Conservation (phyloP, 2,797 vertebrate genomes). For the Pseudochirops cupreus region DNA sequence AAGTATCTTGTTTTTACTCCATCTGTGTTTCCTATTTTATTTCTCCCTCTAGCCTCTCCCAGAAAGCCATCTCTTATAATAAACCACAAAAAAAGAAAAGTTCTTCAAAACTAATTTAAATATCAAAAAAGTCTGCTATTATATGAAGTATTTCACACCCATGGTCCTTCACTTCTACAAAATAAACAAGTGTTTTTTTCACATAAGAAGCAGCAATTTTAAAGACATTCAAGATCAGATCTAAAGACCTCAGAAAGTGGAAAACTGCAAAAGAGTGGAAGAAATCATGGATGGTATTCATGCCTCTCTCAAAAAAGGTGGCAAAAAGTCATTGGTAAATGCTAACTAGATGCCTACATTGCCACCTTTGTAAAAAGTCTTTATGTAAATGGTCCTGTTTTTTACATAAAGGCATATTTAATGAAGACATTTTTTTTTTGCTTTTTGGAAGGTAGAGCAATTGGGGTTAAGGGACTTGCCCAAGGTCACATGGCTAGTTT, state of each 20-base stretch:
- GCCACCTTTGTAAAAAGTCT: neutral
- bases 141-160: neutral
- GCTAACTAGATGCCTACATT: neutral
- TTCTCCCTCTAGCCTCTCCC: neutral
- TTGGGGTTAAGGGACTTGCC: too few relatives aligned
- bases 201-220: neutral
- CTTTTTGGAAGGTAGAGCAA: too few relatives aligned
- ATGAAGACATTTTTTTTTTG: neutral
- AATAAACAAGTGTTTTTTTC: too few relatives aligned
- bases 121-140: neutral
- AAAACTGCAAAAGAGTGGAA: neutral
- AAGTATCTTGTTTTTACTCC: neutral
- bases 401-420: neutral
- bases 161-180: neutral
- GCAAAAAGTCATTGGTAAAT: neutral
- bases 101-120: neutral
- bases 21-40: neutral
- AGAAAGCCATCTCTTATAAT: neutral
- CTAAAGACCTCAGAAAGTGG: neutral
- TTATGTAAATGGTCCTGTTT: neutral
- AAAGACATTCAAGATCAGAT: neutral
- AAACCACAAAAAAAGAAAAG: neutral
- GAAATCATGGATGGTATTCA: neutral
- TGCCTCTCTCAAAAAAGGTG: neutral
- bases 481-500: too few relatives aligned